Evolutionary conservation across 2,797 vertebrate species (phyloP).

Genomic region (Muscicapa comitata): DNA sequence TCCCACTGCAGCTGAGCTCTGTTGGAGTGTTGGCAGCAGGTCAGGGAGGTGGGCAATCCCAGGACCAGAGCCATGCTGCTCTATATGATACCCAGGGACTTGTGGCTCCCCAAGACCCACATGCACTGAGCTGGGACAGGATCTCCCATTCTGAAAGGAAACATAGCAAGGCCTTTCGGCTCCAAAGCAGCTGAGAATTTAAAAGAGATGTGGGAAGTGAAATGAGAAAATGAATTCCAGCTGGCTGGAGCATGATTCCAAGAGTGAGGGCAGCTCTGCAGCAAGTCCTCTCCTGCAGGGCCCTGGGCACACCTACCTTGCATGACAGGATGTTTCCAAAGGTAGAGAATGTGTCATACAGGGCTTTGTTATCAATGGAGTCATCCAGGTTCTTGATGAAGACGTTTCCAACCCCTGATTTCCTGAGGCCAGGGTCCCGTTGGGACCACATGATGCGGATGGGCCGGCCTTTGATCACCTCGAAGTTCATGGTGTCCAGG

Average conservation of each 20-base stretch:
- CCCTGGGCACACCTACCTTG: slow-evolving; percentile 77
- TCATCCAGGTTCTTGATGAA: slow-evolving; percentile 99
- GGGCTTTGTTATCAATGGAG: slow-evolving; percentile 96
- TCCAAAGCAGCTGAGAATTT: background rate
- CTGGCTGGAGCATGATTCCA: rapidly evolving
- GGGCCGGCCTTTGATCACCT: slow-evolving; percentile 93
- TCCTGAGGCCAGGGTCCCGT: slow-evolving; percentile 92
- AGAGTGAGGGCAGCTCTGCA: background rate
- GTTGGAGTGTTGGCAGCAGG: background rate
- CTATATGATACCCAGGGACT: background rate
- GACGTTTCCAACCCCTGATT: slow-evolving; percentile 93
- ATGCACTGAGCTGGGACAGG: background rate
- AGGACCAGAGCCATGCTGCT: background rate
- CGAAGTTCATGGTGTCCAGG: slow-evolving; percentile 98
- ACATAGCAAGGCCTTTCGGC: background rate
- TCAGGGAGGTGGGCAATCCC: background rate
- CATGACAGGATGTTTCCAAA: slow-evolving; percentile 98
- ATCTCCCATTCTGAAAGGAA: background rate
- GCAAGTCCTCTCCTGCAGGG: background rate
- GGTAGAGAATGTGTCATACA: slow-evolving; percentile 96
- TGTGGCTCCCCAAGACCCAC: background rate
- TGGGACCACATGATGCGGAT: slow-evolving; percentile 99
- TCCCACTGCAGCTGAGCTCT: background rate
- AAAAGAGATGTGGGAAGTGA: background rate
- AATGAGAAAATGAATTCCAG: background rate